Evolutionary conservation across 2,888 invertebrate species (phyloP).

Genomic region (Xestobium rufovillosum): DNA sequence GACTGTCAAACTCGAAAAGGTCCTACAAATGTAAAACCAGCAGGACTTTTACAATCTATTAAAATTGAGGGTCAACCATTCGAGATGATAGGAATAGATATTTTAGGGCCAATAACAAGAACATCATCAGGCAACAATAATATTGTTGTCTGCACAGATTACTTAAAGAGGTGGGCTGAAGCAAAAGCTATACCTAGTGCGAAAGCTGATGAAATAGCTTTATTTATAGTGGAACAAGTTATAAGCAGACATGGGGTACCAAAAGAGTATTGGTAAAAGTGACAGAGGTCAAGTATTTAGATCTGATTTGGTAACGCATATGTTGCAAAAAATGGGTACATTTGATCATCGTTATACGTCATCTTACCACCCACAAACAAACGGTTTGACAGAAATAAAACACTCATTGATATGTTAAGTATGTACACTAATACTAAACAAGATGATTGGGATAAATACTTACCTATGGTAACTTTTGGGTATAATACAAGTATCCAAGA

Average conservation of each 20-base stretch:
- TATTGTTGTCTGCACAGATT: conserved; percentile 14
- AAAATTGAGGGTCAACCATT: conserved; percentile 8
- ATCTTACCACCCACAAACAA: conserved; percentile 8
- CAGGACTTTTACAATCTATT: conserved; percentile 5
- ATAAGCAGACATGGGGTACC: conserved; percentile 25
- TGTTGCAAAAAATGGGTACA: conserved; percentile 14
- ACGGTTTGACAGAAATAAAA: conserved; percentile 15
- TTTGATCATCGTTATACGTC: conserved; percentile 6
- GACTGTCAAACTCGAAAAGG: conserved; percentile 1
- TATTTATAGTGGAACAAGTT: conserved; percentile 15
- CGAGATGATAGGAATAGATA: conserved; percentile 10
- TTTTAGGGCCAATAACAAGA: conserved; percentile 10
- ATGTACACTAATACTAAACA: no score
- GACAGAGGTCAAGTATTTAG: conserved; percentile 23
- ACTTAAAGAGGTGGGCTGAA: conserved; percentile 12
- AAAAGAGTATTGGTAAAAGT: conserved; percentile 20
- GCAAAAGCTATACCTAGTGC: conserved; percentile 8
- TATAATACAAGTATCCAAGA: not conserved
- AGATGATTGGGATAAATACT: not conserved
- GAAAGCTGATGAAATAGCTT: conserved; percentile 11
- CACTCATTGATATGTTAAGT: conserved; percentile 9
- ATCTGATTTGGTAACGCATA: conserved; percentile 18
- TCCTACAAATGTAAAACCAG: conserved; percentile 7
- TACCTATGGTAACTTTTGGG: not conserved
- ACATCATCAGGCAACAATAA: conserved; percentile 8